Evolutionary conservation across 2,797 vertebrate species (phyloP).

Genomic region (Paramormyrops hopkinsi): DNA sequence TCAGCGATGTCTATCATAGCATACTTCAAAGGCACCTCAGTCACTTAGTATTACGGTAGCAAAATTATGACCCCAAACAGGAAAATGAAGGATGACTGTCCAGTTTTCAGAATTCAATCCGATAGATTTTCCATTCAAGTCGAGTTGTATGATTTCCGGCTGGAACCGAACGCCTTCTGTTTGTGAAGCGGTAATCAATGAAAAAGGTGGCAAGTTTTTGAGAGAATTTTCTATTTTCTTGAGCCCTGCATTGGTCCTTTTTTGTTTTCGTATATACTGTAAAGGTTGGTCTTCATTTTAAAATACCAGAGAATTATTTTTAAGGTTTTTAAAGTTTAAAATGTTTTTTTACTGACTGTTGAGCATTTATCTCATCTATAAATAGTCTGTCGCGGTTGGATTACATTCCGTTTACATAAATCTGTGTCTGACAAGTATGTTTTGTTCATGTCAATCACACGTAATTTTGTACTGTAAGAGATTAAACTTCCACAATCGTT

Average conservation of each 20-base stretch:
- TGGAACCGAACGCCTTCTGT: not conserved
- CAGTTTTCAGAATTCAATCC: not conserved
- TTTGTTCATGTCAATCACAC: not conserved
- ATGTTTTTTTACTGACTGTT: not conserved
- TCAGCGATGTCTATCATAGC: not conserved
- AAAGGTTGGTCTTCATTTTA: not conserved
- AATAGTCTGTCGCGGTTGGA: not conserved
- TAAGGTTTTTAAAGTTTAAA: not conserved
- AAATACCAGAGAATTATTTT: not conserved
- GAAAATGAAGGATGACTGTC: not conserved
- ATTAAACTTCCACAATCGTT: not conserved
- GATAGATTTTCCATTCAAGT: not conserved
- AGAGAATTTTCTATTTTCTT: not conserved
- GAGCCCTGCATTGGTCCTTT: not conserved
- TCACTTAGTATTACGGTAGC: not conserved
- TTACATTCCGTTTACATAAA: not conserved
- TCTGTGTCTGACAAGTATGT: not conserved
- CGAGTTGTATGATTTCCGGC: not conserved
- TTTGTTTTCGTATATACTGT: not conserved
- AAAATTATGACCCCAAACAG: not conserved
- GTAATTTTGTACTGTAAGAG: not conserved
- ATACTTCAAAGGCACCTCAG: not conserved
- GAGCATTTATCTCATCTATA: not conserved
- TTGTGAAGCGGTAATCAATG: not conserved
- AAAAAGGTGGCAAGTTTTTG: not conserved